Base-by-base conservation (phyloP, 2,113 vertebrate genomes). In the Macquaria australasica region DNA sequence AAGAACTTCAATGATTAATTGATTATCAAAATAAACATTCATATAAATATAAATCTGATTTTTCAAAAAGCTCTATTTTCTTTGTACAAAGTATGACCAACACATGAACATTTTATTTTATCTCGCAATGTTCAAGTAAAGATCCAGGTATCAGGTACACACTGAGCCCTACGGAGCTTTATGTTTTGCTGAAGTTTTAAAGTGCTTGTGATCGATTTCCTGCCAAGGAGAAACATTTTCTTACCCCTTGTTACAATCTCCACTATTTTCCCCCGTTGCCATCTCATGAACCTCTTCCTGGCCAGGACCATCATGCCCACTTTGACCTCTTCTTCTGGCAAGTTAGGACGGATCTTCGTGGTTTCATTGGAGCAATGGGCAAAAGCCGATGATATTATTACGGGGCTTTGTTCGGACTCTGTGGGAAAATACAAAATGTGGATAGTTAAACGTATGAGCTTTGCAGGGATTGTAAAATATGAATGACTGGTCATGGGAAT, bases 201-300 rank as follows among this genome's bases (percentile, higher is more conserved):
- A 39, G 39, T 41, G 8, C 43, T 43, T 43, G 43, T 43, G 43
- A 43, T 28, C 37, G 50, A 18, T 41, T n/a, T 45, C 12, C n/a
- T 9, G 1, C 15, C n/a, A 31, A 60, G 34, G 64, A 45, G 2
- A 48, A 4, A 0, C 12, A 31, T 58, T 55, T 21, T 80, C 82
- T 88, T 92, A 98, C 98, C 97, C 0, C 94, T 96, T 0, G 94
- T 88, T 88, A 96, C 93, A 79, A 98, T 97, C 5, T 97, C 97
- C 9, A 97, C 95, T 23, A 99, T 92, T 1, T 95, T 97, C 15
- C 97, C 98, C 16, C 95, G 96, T 88, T 97, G 96, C 98, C 98
- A 99, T 0, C 95, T 96, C 86, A 97, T 97, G 16, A 95, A 95
- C 79, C 95, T 96, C 87, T 96, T 97, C 85, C 96, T 97, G 75